phyloP scores from a whole-genome alignment of 2,888 invertebrate species.

The Drosophila affinis region DNA sequence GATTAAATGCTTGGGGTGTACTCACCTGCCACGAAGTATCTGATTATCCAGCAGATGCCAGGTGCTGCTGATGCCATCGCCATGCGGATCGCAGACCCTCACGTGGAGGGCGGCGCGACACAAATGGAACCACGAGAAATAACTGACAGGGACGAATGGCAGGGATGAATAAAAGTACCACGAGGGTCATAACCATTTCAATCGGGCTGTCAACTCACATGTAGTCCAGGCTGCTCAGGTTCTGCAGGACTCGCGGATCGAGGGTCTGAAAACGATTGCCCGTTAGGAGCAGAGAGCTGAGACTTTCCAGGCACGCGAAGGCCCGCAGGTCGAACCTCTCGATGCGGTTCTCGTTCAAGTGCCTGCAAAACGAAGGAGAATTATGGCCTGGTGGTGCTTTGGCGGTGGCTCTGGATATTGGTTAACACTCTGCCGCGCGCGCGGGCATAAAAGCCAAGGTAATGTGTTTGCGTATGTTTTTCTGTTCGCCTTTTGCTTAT shows the following conservation, averaged over 20 bases:
- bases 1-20: conserved; percentile 29
- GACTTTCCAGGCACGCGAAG: conserved; percentile 83
- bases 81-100: conserved; percentile 86
- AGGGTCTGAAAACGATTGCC: conserved; percentile 82
- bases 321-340: conserved; percentile 82
- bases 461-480: conserved; percentile 1
- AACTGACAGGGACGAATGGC: conserved; percentile 81
- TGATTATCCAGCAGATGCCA: conserved; percentile 86
- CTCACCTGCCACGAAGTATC: conserved; percentile 85
- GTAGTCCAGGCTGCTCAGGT: conserved; percentile 83
- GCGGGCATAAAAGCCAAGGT: conserved; percentile 37
- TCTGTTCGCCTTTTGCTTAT: conserved; percentile 23
- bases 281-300: conserved; percentile 84
- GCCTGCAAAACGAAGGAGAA: conserved; percentile 71
- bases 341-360: conserved; percentile 84
- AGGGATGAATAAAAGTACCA: neutral
- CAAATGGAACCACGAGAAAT: conserved; percentile 86
- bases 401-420: conserved; percentile 2
- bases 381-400: conserved; percentile 1
- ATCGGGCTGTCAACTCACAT: conserved; percentile 83
- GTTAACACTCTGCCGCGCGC: conserved; percentile 12
- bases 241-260: conserved; percentile 82
- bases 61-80: conserved; percentile 86
- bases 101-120: conserved; percentile 86
- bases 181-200: conserved; percentile 8